These are phyloP conservation scores for Typhlichthys subterraneus DNA, from an alignment of 2,797 vertebrate species.

Conservation along the genomic window DNA sequence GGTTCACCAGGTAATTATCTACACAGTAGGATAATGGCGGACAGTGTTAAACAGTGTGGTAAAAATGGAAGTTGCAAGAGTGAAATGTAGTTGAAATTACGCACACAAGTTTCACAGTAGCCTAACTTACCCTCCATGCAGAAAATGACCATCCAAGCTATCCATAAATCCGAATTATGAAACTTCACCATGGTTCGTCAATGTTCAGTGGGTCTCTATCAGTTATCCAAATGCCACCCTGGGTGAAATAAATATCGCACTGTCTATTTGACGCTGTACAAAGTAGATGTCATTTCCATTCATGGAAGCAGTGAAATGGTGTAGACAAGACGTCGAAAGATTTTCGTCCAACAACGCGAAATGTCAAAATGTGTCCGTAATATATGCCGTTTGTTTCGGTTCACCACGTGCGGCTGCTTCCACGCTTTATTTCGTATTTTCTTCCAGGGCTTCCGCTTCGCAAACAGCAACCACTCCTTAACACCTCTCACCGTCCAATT, in stretches of 20 bases:
- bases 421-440: conserved; percentile 19
- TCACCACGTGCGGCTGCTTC: background rate
- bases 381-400: conserved; percentile 17
- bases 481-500: conserved; percentile 14
- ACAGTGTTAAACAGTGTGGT: too few relatives aligned
- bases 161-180: conserved; percentile 83
- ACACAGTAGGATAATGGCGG: too few relatives aligned
- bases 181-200: conserved; percentile 77
- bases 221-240: conserved; percentile 19
- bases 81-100: background rate
- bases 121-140: conserved; percentile 78
- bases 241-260: conserved; percentile 26
- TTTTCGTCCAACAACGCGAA: conserved; percentile 11
- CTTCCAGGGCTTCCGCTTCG: conserved; percentile 24
- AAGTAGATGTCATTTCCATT: conserved; percentile 44
- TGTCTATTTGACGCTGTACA: conserved; percentile 30
- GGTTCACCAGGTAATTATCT: too few relatives aligned
- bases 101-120: conserved; percentile 20
- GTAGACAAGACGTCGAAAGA: conserved; percentile 35
- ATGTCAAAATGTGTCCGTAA: conserved; percentile 15
- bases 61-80: too few relatives aligned
- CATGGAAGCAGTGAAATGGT: conserved; percentile 32
- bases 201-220: conserved; percentile 24
- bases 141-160: conserved; percentile 79
- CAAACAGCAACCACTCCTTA: conserved; percentile 29